phyloP scores from a whole-genome alignment of 35 echinoderm and acorn worm species.

The Lytechinus pictus region DNA sequence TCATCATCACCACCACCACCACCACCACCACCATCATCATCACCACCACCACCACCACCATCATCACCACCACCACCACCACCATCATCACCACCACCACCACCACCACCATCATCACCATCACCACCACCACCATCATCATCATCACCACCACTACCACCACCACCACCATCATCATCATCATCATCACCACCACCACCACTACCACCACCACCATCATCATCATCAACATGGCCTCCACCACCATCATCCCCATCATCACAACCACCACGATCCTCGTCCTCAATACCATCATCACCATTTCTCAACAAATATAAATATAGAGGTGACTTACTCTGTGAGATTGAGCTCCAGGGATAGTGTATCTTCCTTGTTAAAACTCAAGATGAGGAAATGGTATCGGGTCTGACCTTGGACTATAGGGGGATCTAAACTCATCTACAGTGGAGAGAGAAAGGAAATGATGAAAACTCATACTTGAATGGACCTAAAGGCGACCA shows the following conservation, averaged over 20 bases:
- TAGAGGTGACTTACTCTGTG: constrained; percentile 65
- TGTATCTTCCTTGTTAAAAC: constrained; percentile 88
- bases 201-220: constrained; percentile 59
- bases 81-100: constrained; percentile 56
- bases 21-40: constrained; percentile 56
- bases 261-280: background rate
- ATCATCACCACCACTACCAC: constrained; percentile 20
- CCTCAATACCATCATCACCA: background rate
- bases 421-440: constrained; percentile 98
- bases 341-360: constrained; percentile 78
- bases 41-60: constrained; percentile 40
- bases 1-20: constrained; percentile 47
- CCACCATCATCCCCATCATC: constrained; percentile 57
- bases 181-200: constrained; percentile 59
- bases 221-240: constrained; percentile 51
- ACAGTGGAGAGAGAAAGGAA: background rate
- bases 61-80: constrained; percentile 53
- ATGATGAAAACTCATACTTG: background rate
- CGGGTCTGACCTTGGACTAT: constrained; percentile 97
- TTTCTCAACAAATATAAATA: background rate
- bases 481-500: no score
- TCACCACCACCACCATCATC: constrained; percentile 57
- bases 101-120: constrained; percentile 56
- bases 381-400: constrained; percentile 92
- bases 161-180: constrained; percentile 48